Base-by-base conservation (phyloP, 2,888 invertebrate genomes). In the Andrena marginata region DNA sequence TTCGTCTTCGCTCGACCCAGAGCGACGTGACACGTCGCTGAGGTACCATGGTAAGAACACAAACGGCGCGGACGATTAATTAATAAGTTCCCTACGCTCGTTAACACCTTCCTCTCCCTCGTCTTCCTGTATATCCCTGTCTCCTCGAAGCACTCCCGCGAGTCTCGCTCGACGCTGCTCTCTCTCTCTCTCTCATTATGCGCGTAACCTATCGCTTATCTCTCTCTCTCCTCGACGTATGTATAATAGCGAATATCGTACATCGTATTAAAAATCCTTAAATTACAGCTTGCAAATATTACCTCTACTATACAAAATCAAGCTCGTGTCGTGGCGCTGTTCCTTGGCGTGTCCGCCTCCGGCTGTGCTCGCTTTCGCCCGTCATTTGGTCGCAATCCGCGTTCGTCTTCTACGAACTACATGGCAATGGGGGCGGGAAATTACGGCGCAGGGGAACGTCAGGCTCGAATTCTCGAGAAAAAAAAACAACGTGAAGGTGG, bases 241-340 rank as follows among this genome's bases (percentile, higher is more conserved):
- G 51, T 33, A 60, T 74, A 75, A 72, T 67, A 87, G 78, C 82
- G 68, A 73, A 82, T 80, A 80, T 84, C 81, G 65, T 83, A 84
- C 80, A 82, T 74, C 67, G 59, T 81, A 60, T 80, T 85, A 86
- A 82, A 86, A 84, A 82, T 82, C 79, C 77, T 84, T 85, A 86
- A 76, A 49, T 87, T 87, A 88, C 82, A 88, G 77, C 68, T 56
- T 77, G 80, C 82, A 85, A 85, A 87, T 84, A 87, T 87, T 89
- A 90, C 78, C 59, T 85, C 87, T 91, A 90, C 84, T 91, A 85
- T 90, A 91, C 90, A 91, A 56, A 54, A 87, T 85, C 75, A 89
- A 89, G 87, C 87, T 90, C 87, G 80, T 83, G 31, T 80, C 84
- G 71, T 80, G 77, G 67, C 70, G 48, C 31, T 65, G 49, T 80